Evolutionary conservation across 2,797 vertebrate genomes (phyloP).

Genomic region (Argyrosomus regius): DNA sequence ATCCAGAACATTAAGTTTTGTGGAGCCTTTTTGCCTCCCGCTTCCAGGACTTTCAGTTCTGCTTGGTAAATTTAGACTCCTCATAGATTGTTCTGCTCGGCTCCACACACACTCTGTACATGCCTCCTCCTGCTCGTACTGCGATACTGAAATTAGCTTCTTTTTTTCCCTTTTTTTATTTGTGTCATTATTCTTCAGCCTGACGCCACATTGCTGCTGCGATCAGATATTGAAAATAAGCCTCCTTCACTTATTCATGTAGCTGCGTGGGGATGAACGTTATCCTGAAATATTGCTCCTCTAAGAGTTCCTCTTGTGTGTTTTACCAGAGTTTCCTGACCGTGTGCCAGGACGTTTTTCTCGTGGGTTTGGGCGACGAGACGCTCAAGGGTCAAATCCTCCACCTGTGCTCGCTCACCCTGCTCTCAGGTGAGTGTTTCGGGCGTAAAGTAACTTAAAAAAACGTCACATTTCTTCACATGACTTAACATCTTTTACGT

Average conservation of each 20-base stretch:
- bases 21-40: constrained; percentile 38
- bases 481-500: background rate
- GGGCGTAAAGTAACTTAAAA: too few species aligned
- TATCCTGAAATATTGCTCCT: background rate
- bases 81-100: constrained; percentile 53
- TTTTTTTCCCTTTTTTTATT: constrained; percentile 44
- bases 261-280: background rate
- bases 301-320: background rate
- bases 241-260: constrained; percentile 16
- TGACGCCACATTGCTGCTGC: constrained; percentile 42
- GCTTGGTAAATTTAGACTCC: constrained; percentile 64
- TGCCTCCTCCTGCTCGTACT: constrained; percentile 29
- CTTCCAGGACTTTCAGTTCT: constrained; percentile 50
- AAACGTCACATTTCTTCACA: too few species aligned
- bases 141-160: constrained; percentile 30
- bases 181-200: constrained; percentile 45
- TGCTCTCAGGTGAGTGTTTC: constrained; percentile 85
- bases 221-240: constrained; percentile 42
- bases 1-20: constrained; percentile 58
- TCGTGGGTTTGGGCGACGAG: constrained; percentile 88
- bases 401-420: constrained; percentile 84
- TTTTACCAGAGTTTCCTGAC: constrained; percentile 87
- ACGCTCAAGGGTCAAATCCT: constrained; percentile 87
- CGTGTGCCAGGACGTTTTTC: constrained; percentile 89
- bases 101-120: constrained; percentile 35